phyloP scores from a whole-genome alignment of 1,140 invertebrate species.

The Delia radicum region DNA sequence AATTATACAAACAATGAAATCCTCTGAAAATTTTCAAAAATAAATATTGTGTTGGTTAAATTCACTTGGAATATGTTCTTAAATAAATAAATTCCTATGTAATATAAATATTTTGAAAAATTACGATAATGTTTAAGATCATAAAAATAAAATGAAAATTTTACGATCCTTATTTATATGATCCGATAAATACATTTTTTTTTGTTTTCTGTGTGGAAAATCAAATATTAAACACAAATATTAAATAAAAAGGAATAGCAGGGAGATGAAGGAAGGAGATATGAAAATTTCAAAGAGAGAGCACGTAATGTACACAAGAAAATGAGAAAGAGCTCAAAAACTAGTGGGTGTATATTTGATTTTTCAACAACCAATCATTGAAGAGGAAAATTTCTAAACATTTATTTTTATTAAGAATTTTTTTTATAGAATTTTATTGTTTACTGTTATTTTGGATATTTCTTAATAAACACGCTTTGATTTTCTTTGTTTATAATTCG shows the following conservation, averaged over 20 bases:
- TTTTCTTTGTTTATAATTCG: neutral
- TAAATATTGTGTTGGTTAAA: neutral
- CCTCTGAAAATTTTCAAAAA: neutral
- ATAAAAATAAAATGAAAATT: neutral
- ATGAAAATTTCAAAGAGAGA: neutral
- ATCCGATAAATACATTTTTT: neutral
- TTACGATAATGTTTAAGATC: neutral
- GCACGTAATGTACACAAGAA: too few relatives aligned
- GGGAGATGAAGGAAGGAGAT: neutral
- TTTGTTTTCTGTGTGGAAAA: too few relatives aligned
- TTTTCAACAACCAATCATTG: constrained; percentile 5
- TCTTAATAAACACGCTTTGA: constrained; percentile 14
- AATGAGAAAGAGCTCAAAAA: neutral
- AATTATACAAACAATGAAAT: neutral
- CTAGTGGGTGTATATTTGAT: neutral
- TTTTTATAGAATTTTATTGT: neutral
- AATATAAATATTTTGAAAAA: constrained; percentile 14
- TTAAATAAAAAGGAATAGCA: neutral
- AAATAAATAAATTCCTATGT: constrained; percentile 10
- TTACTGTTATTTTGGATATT: constrained; percentile 5
- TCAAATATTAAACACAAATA: neutral
- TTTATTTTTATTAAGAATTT: neutral
- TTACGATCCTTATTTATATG: neutral
- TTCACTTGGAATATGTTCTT: constrained; percentile 2
- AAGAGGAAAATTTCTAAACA: neutral